Evolutionary conservation across 2,888 invertebrate genomes (phyloP).

Genomic region (Balanococcus diminutus): DNA sequence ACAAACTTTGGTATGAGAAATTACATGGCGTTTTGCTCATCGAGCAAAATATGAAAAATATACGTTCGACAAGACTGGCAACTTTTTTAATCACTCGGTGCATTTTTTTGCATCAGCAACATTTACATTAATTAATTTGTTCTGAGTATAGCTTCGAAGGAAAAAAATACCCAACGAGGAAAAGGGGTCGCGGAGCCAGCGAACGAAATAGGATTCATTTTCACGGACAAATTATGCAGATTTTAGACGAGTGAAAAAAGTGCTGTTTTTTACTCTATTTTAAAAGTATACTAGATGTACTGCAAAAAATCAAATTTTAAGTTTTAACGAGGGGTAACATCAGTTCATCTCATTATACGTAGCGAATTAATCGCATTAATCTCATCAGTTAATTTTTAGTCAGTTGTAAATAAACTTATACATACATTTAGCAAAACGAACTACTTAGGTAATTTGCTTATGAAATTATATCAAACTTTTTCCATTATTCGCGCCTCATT

Average conservation of each 20-base stretch:
- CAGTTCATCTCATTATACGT: slow-evolving; percentile 17
- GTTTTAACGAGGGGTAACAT: background rate
- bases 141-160: background rate
- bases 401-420: slow-evolving; percentile 1
- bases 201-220: slow-evolving; percentile 5
- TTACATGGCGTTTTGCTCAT: background rate
- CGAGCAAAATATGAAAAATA: slow-evolving; percentile 8
- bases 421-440: slow-evolving; percentile 6
- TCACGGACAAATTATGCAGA: slow-evolving; percentile 32
- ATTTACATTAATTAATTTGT: slow-evolving; percentile 15
- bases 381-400: slow-evolving; percentile 11
- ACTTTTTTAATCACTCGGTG: slow-evolving; percentile 27
- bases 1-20: background rate
- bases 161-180: background rate
- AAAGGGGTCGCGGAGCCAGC: background rate
- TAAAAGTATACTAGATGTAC: background rate
- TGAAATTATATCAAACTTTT: background rate
- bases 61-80: background rate
- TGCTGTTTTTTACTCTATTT: background rate
- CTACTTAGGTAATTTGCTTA: slow-evolving; percentile 23
- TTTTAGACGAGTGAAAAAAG: slow-evolving; percentile 27
- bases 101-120: background rate
- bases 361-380: slow-evolving; percentile 16
- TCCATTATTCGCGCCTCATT: background rate
- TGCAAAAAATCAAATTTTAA: slow-evolving; percentile 21